Evolutionary conservation across 2,113 vertebrate species (phyloP).

Genomic region (Amblyornis subalaris): DNA sequence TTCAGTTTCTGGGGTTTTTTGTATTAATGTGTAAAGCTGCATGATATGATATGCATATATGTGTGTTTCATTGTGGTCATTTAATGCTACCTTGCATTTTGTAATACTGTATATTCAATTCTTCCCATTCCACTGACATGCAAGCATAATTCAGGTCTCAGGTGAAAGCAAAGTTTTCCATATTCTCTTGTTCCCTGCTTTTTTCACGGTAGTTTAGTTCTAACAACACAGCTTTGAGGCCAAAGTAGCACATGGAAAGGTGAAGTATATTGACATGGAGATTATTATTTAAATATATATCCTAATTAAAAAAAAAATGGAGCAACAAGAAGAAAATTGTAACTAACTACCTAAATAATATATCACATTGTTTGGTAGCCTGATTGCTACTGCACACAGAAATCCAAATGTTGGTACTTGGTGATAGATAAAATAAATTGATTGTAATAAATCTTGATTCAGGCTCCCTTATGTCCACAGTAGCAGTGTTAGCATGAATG

Average conservation of each 20-base stretch:
- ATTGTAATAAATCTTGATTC: neutral
- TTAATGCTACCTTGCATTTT: neutral
- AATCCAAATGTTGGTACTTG: neutral
- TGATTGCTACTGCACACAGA: neutral
- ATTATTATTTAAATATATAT: neutral
- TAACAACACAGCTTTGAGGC: neutral
- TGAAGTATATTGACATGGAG: neutral
- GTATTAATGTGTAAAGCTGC: neutral
- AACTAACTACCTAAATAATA: neutral
- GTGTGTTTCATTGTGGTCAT: neutral
- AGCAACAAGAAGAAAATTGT: neutral
- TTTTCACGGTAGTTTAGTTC: neutral
- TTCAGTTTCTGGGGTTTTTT: no score
- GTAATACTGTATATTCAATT: neutral
- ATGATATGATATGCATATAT: neutral
- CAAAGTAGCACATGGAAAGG: neutral
- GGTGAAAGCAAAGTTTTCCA: slow-evolving; percentile 9
- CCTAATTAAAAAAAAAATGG: neutral
- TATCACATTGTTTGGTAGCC: neutral
- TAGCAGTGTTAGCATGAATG: neutral
- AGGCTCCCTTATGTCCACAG: neutral
- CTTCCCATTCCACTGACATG: neutral
- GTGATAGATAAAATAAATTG: neutral
- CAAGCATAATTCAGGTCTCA: neutral
- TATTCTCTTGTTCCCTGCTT: neutral